Base-by-base conservation (phyloP, 1,140 invertebrate species). In the Rhagoletis zephyria region DNA sequence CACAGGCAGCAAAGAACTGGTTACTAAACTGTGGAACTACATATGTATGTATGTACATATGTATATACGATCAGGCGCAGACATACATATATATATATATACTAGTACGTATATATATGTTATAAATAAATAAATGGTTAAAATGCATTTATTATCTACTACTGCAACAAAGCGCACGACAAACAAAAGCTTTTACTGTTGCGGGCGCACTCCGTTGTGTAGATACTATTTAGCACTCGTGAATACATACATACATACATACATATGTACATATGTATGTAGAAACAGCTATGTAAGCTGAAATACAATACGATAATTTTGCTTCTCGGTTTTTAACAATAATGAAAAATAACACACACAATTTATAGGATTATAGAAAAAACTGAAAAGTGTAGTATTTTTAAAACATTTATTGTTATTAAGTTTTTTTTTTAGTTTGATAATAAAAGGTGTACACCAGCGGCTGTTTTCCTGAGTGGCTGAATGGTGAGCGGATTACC, bases 131-230 rank as follows among this genome's bases (percentile, higher is more conserved):
- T 42, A 19, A 56, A 30, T 42, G 45, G 70, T 48, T 81, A 56
- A 56, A 81, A 81, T 81, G 48, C 48, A 81, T 56, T 81, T 48
- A 12, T 30, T 81, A 81, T 81, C 45, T 56, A 19, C 45, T 51
- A 63, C 1, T 59, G 74, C 48, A 81, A 59, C 48, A 81, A 81
- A 30, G 74, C 48, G 48, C 74, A 81, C 56, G 48, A 14, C 48
- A 51, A 81, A 81, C 19, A 56, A 67, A 40, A 40, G 30, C 64
- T 14, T 67, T 30, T 19, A 19, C 30, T 67, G 19, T 40, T 67
- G 74, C 74, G 48, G 48, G 74, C 51, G 74, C 74, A 56, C 48
- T 51, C 48, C n/a, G 59, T 74, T 42, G 16, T 74, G 16, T 14
- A 12, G 45, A 56, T 56, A 56, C 51, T 10, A 2, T 1, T 42